A percentile compares a stretch with the other conserved stretches of the same genome.
These are phyloP conservation scores for Nothocercus nigrocapillus DNA, from an alignment of 2,113 vertebrate species.

Conservation along the genomic window DNA sequence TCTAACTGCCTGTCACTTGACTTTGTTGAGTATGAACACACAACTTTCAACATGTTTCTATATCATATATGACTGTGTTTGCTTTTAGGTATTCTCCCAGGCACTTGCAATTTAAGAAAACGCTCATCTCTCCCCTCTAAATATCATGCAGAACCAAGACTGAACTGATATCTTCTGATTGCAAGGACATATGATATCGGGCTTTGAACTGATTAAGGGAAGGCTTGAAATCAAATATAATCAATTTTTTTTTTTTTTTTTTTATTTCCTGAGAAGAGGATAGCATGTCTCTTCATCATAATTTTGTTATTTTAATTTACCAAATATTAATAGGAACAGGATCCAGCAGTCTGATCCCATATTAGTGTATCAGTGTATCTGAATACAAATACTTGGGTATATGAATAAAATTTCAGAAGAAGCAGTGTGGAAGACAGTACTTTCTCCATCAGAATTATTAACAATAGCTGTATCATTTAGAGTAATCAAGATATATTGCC, in stretches of 20 bases:
- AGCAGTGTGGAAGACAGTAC: neutral
- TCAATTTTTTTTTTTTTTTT: neutral
- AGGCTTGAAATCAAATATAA: neutral
- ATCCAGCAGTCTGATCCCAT: neutral
- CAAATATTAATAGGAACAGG: neutral
- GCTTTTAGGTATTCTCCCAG: neutral
- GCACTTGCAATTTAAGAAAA: neutral
- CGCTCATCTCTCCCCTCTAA: neutral
- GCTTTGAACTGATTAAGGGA: neutral
- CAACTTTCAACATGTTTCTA: neutral
- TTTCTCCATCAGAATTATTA: neutral
- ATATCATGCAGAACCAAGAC: neutral
- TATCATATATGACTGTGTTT: neutral
- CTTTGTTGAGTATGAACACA: conserved; percentile 2
- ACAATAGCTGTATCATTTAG: neutral
- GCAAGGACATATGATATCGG: neutral
- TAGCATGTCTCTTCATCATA: neutral
- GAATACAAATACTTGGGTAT: neutral
- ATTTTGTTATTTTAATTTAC: neutral
- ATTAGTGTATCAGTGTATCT: neutral
- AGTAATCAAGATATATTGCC: neutral
- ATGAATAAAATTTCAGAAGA: neutral
- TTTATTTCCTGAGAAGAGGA: neutral
- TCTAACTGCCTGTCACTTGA: neutral
- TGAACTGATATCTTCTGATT: neutral